Conservation (phyloP, 1,140 invertebrate species). For the Micrasema minimum region DNA sequence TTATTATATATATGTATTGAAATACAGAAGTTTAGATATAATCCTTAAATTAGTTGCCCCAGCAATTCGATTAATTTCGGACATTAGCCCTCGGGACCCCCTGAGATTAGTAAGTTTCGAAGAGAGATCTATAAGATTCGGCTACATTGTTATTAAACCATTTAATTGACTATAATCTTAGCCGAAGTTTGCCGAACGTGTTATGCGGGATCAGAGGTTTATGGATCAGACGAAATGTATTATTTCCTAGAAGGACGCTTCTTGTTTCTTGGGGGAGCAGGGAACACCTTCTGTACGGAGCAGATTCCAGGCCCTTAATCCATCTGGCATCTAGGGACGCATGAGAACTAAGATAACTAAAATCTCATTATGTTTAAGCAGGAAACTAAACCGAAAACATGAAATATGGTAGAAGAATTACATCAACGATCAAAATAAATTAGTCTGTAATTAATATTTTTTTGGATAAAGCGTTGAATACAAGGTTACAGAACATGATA, state of each 20-base stretch:
- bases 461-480: no score
- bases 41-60: no score
- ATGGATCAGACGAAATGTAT: constrained; percentile 44
- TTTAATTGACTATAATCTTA: constrained; percentile 52
- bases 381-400: no score
- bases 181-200: constrained; percentile 47
- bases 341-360: background rate
- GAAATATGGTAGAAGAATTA: no score
- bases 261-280: background rate
- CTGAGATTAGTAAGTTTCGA: constrained; percentile 47
- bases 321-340: constrained; percentile 4
- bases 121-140: constrained; percentile 41
- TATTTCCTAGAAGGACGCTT: constrained; percentile 25
- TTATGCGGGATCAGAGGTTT: constrained; percentile 45
- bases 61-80: constrained; percentile 41
- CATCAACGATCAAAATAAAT: no score
- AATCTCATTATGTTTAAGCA: no score
- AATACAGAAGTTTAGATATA: no score
- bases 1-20: no score
- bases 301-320: constrained; percentile 34
- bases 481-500: no score
- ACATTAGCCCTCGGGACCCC: constrained; percentile 32
- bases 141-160: constrained; percentile 53
- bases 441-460: no score
- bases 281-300: constrained; percentile 37